A percentile compares a stretch with the other conserved stretches of the same genome.
phyloP scores from a whole-genome alignment of 92 coral and sea anemone species.

The Palythoa caribaeorum region DNA sequence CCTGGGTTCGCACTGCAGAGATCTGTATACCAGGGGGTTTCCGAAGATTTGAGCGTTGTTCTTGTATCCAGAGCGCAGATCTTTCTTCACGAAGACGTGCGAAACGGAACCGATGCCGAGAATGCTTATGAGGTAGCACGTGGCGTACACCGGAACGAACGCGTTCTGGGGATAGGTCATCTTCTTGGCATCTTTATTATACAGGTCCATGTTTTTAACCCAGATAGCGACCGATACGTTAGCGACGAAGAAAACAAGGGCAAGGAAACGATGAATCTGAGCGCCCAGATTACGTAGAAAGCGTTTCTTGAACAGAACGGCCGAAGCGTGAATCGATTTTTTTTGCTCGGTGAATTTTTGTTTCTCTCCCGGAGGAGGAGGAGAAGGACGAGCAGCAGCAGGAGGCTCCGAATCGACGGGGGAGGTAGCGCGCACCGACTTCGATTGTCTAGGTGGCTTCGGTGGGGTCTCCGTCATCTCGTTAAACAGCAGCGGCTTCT shows the following conservation, averaged over 20 bases:
- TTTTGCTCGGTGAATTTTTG: not conserved
- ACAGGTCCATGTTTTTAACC: not conserved
- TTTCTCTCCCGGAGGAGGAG: not conserved
- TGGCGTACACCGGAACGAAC: not conserved
- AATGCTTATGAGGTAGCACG: not conserved
- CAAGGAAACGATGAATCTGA: not conserved
- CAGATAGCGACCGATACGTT: not conserved
- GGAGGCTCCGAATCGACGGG: not conserved
- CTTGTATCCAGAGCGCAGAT: not conserved
- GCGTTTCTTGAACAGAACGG: conserved; percentile 5
- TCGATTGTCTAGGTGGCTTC: not conserved
- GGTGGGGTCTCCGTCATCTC: not conserved
- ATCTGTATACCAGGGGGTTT: not conserved
- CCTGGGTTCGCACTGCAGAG: not conserved
- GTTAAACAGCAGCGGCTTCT: not conserved
- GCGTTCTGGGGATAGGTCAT: not conserved
- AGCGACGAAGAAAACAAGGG: not conserved
- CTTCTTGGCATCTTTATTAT: conserved; percentile 20
- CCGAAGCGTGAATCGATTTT: not conserved
- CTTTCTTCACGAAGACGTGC: not conserved
- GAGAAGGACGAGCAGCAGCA: not conserved
- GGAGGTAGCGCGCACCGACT: not conserved
- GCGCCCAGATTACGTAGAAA: not conserved
- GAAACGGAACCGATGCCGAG: not conserved
- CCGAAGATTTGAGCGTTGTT: not conserved